Conservation (phyloP, 2,888 invertebrate species). For the Taenaris catops region DNA sequence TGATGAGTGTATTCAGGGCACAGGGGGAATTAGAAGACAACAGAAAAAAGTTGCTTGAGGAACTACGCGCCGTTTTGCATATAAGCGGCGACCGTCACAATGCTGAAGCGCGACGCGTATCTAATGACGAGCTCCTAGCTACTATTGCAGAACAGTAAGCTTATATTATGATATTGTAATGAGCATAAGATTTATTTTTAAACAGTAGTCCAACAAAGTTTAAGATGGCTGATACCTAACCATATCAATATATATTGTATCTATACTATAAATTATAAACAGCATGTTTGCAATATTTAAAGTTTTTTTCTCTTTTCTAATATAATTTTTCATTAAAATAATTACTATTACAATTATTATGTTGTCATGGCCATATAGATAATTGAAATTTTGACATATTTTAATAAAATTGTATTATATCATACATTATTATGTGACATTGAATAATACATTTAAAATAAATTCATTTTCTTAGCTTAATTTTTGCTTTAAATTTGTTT, state of each 20-base stretch:
- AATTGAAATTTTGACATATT: slow-evolving; percentile 11
- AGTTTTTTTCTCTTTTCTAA: slow-evolving; percentile 10
- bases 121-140: slow-evolving; percentile 93
- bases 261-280: no score
- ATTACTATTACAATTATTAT: no score
- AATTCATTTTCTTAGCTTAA: no score
- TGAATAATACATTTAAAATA: no score
- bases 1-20: slow-evolving; percentile 94
- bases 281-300: not conserved
- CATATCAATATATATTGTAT: no score
- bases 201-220: slow-evolving; percentile 45
- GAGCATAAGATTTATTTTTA: slow-evolving; percentile 59
- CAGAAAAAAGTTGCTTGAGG: slow-evolving; percentile 91
- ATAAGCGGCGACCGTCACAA: slow-evolving; percentile 95
- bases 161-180: slow-evolving; percentile 35
- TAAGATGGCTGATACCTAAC: slow-evolving; percentile 59
- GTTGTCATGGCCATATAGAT: slow-evolving; percentile 37
- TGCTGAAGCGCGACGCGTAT: slow-evolving; percentile 94
- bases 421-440: no score
- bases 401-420: no score
- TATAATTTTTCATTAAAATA: slow-evolving; percentile 6
- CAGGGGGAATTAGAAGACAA: slow-evolving; percentile 93
- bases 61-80: slow-evolving; percentile 89
- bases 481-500: no score
- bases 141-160: slow-evolving; percentile 95